Evolutionary conservation across 2,113 vertebrate species (phyloP).

Genomic region (Salvelinus namaycush): DNA sequence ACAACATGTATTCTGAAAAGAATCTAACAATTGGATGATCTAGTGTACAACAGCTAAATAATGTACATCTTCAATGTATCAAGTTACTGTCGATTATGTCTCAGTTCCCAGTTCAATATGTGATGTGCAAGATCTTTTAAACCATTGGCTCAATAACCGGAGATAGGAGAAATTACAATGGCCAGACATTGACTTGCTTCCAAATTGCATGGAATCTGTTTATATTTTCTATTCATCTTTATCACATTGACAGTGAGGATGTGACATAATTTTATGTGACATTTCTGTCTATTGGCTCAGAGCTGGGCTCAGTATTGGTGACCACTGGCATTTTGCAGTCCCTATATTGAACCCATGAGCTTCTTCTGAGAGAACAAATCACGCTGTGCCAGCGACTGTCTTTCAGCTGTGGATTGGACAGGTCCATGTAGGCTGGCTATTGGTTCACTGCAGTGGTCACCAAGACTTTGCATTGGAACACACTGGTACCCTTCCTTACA

Average conservation of each 20-base stretch:
- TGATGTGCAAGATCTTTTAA: neutral
- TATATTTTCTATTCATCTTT: constrained; percentile 9
- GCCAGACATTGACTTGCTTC: neutral
- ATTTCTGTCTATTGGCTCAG: constrained; percentile 27
- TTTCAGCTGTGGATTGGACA: neutral
- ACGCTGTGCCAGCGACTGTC: neutral
- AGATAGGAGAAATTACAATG: neutral
- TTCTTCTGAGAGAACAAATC: neutral
- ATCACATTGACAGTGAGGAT: constrained; percentile 27
- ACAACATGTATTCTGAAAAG: too few relatives aligned
- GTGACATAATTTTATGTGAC: constrained; percentile 1
- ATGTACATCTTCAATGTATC: neutral
- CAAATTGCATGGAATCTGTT: constrained; percentile 13
- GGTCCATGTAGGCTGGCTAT: too few relatives aligned
- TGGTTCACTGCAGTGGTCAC: too few relatives aligned
- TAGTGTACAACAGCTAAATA: neutral
- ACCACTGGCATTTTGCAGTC: constrained; percentile 2
- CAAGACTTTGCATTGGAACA: too few relatives aligned
- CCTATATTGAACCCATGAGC: neutral
- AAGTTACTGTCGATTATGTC: neutral
- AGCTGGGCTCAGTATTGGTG: neutral
- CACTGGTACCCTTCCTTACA: too few relatives aligned
- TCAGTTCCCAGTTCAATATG: neutral
- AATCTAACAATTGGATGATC: neutral
- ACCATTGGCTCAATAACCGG: constrained; percentile 2